Evolutionary conservation across 2,797 vertebrate genomes (phyloP).

Genomic region (Antennarius maculatus): DNA sequence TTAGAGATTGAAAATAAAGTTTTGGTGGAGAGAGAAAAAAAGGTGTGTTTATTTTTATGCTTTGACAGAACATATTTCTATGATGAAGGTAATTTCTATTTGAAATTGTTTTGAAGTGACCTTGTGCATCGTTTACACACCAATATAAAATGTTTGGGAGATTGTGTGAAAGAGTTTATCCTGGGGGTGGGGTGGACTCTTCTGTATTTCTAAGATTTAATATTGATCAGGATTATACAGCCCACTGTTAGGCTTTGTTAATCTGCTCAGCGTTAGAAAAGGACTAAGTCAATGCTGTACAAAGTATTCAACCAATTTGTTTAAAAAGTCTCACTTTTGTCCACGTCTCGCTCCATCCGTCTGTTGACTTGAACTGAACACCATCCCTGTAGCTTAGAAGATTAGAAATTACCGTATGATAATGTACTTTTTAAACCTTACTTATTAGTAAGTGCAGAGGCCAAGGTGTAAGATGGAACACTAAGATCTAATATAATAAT

Average conservation of each 20-base stretch:
- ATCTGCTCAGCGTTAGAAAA: constrained; percentile 47
- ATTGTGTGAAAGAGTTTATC: background rate
- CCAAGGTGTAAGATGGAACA: constrained; percentile 2
- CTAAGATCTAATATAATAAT: background rate
- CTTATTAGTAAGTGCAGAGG: background rate
- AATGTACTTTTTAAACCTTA: background rate
- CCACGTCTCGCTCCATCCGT: constrained; percentile 24
- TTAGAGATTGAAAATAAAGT: constrained; percentile 69
- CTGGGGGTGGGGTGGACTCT: background rate
- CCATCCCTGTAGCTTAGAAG: constrained; percentile 14
- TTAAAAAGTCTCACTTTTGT: constrained; percentile 20
- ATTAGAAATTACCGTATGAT: background rate
- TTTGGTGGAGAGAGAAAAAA: constrained; percentile 46
- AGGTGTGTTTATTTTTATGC: constrained; percentile 16
- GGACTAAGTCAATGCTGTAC: constrained; percentile 37
- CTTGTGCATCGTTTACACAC: no score
- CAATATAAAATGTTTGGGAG: no score
- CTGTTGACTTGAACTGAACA: constrained; percentile 7
- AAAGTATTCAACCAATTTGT: constrained; percentile 39
- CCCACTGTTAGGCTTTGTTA: constrained; percentile 31
- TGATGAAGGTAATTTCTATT: no score
- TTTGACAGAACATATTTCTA: background rate
- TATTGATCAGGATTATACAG: constrained; percentile 55
- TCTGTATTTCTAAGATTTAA: constrained; percentile 23
- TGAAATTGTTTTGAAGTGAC: no score